Percentiles rank a stretch among this genome's conserved stretches.
Evolutionary conservation across 1,140 invertebrate genomes (phyloP).

Genomic region (Acromyrmex echinatior): DNA sequence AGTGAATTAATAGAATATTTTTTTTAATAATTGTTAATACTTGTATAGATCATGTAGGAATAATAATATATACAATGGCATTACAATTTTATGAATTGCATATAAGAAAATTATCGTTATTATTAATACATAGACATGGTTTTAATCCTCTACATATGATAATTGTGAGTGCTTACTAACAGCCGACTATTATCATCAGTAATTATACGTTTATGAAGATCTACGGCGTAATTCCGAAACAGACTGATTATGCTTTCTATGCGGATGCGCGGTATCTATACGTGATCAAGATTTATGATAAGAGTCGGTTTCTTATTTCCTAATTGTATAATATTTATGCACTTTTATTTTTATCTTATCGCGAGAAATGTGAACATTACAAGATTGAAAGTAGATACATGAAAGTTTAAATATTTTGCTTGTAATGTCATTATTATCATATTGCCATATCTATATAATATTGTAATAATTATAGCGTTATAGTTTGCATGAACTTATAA

Average conservation of each 20-base stretch:
- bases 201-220: conserved; percentile 47
- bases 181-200: conserved; percentile 29
- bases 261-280: conserved; percentile 13
- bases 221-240: conserved; percentile 24
- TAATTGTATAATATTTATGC: conserved; percentile 69
- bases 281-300: conserved; percentile 61
- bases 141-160: conserved; percentile 36
- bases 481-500: not conserved
- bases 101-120: not conserved
- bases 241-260: conserved; percentile 46
- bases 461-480: conserved; percentile 42
- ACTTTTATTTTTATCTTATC: conserved; percentile 42
- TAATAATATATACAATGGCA: not conserved
- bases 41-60: not conserved
- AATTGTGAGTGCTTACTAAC: conserved; percentile 25
- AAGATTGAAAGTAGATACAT: conserved; percentile 13
- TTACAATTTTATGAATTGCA: not conserved
- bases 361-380: not conserved
- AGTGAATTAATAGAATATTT: not conserved
- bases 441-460: conserved; percentile 66
- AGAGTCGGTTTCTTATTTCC: conserved; percentile 38
- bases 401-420: conserved; percentile 67
- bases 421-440: conserved; percentile 73
- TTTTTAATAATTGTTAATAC: conserved; percentile 2
- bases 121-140: conserved; percentile 15